Base-by-base conservation (phyloP, 1,140 invertebrate species). In the Cardiocondyla obscurior region DNA sequence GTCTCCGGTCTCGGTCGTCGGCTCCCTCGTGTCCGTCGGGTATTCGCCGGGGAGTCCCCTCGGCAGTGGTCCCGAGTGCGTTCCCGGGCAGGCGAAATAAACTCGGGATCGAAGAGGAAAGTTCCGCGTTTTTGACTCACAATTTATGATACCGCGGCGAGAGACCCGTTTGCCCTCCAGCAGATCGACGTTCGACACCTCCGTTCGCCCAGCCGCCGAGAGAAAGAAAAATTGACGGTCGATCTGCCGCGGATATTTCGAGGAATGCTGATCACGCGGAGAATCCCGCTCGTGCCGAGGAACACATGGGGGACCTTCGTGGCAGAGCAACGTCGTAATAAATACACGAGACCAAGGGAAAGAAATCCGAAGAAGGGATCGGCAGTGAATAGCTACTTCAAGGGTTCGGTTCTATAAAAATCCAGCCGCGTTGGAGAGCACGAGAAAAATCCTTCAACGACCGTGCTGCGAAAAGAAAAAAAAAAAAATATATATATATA, bases 351-450 rank as follows among this genome's bases (percentile, higher is more conserved):
- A 53, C n/a, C 22, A 36, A 67, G 46, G 22, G 19, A 49, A 39
- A 42, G 30, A 58, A 33, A 74, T 30, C 12, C 42, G 12, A 25
- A 16, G 39, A 39, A 28, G 33, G 60, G 30, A 58, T 7, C 10
- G 22, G 22, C 33, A 16, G 69, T 72, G 53, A 73, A 19, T 57
- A 39, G 16, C 57, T 57, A 49, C 33, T 28, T 22, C n/a, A 36
- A 79, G 74, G 25, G 14, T 5, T 77, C 33, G 60, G 16, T 79
- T 79, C 74, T 79, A 79, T 69, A 79, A 79, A 79, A 79, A 69
- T 77, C 33, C 46, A 19, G 44, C 33, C 39, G 58, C 30, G n/a
- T 25, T 44, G 58, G 65, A 19, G 36, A 49, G n/a, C 39, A 51
- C 73, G 30, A 67, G 30, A 16, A 36, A 22, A 53, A 77, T 77